Percentiles rank a stretch among this genome's conserved stretches.
Conservation (phyloP, 2,888 invertebrate species). For the Ditula angustiorana region DNA sequence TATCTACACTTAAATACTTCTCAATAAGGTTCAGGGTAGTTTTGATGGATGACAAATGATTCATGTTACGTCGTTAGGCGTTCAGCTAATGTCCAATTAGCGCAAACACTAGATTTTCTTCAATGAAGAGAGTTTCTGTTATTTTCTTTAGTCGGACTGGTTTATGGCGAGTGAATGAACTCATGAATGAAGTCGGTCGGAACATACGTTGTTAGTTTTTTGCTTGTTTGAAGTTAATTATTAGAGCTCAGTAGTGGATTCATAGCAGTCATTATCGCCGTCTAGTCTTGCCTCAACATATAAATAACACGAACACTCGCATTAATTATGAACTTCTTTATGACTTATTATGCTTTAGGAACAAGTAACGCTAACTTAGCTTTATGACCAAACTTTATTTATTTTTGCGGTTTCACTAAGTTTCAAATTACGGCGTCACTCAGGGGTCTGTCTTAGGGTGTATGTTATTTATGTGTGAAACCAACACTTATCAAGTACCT, state of each 20-base stretch:
- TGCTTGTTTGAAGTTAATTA: slow-evolving; percentile 31
- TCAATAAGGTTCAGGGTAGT: background rate
- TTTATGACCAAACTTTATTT: background rate
- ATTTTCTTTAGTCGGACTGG: slow-evolving; percentile 15
- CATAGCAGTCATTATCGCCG: slow-evolving; percentile 26
- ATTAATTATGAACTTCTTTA: slow-evolving; percentile 15
- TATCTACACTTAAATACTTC: background rate
- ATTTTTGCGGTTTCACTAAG: background rate
- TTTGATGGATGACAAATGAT: background rate
- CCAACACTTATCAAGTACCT: slow-evolving; percentile 13
- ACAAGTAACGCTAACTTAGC: background rate
- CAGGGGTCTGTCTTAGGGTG: background rate
- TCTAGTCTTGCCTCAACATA: slow-evolving; percentile 6
- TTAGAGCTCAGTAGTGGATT: slow-evolving; percentile 16
- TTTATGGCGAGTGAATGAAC: slow-evolving; percentile 48
- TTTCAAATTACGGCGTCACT: background rate
- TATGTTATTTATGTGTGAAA: background rate
- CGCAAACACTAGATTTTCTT: slow-evolving; percentile 63
- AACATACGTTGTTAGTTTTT: slow-evolving; percentile 45
- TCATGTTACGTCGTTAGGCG: slow-evolving; percentile 35
- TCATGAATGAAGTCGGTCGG: slow-evolving; percentile 55
- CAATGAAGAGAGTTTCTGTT: slow-evolving; percentile 60
- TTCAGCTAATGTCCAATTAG: slow-evolving; percentile 69
- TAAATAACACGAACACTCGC: slow-evolving; percentile 14
- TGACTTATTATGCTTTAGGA: background rate